Evolutionary conservation across 1,140 invertebrate species (phyloP), one percentile per base, ranked within the genome.

Genomic region (Centruroides sculpturatus): DNA sequence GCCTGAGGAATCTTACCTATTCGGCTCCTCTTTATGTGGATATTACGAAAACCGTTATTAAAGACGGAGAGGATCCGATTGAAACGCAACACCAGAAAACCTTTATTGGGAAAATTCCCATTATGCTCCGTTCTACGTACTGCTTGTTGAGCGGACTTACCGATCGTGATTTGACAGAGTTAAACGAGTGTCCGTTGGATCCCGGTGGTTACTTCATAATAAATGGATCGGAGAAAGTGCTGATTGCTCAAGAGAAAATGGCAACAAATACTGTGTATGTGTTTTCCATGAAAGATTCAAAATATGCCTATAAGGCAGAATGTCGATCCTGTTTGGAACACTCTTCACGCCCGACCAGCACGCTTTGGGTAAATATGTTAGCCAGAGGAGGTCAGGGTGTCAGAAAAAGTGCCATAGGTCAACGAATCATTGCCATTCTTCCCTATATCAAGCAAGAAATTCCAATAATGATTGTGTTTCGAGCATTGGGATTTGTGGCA

Each of bases 161-260:
- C 53, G 95, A 98, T 83, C 86, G 94, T 81, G 96, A 99, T 84
- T 82, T 99, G 65, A 92, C 93, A 53, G 94, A 99, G 76, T 82
- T 99, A 64, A 99, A 99, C 73, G 96, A 99, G 77, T 99, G 96
- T 70, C 96, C 96, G 0, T 77, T 99, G 34, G 96, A 99, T 81
- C 96, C 96, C 55, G 96, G 92, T 66, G 92, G 92, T 64, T 96
- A 96, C 73, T 96, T 96, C 67, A 90, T 96, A 67, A 94, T 96
- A 51, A 96, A 96, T 72, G 92, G 92, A 3, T 94, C 91, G 8
- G 92, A 96, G 77, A 96, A 96, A 74, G 92, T 87, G 0, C 75
- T 99, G 1, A 98, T 99, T 75, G 95, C 95, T 8, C 95, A 99
- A 75, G 95, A 99, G 74, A 98, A 98, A 77, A 99, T 99, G 95